Evolutionary conservation across 2,113 vertebrate genomes (phyloP).

Genomic region (Urocitellus parryii): DNA sequence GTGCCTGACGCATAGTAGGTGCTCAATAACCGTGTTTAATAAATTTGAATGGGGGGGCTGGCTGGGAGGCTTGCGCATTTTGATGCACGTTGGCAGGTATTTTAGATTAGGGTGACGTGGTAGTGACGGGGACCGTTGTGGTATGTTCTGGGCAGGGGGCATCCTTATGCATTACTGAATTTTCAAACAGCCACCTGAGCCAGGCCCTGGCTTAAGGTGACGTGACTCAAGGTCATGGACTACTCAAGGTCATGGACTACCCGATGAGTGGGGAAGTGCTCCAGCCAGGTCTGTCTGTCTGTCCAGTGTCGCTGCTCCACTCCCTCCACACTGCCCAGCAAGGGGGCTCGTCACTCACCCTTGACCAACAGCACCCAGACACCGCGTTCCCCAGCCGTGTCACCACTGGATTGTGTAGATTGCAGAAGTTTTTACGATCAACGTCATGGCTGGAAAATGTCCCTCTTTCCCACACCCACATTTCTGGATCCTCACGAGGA

Average conservation of each 20-base stretch:
- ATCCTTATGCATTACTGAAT: no score
- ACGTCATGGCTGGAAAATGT: background rate
- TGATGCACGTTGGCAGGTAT: background rate
- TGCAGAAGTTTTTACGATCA: background rate
- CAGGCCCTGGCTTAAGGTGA: no score
- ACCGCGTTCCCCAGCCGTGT: background rate
- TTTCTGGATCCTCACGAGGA: background rate
- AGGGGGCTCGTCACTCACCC: background rate
- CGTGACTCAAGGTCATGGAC: background rate
- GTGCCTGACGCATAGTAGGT: background rate
- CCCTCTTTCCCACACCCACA: background rate
- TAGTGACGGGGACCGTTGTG: no score
- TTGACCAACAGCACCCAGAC: background rate
- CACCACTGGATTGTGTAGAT: background rate
- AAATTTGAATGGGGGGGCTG: background rate
- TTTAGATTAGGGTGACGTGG: background rate
- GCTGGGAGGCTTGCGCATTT: background rate
- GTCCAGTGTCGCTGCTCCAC: no score
- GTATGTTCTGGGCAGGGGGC: rapidly evolving
- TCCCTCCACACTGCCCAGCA: background rate
- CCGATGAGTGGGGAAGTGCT: background rate
- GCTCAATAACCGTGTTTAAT: background rate
- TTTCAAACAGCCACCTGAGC: background rate
- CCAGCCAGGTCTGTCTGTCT: no score
- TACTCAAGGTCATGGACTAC: background rate